Conservation (phyloP, 2,113 vertebrate genomes). For the Euleptes europaea region DNA sequence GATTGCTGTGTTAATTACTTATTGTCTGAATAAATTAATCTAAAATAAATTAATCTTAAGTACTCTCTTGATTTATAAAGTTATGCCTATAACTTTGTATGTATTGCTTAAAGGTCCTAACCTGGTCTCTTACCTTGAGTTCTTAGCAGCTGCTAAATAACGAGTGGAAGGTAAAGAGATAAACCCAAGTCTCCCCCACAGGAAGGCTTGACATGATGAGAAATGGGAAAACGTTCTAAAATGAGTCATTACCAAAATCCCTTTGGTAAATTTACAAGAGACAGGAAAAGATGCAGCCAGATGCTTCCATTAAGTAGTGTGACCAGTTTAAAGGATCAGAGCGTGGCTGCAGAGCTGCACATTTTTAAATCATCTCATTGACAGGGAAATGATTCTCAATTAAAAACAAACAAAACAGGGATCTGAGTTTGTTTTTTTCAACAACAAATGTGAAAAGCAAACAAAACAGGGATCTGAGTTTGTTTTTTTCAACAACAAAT, state of each 20-base stretch:
- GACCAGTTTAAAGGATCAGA: slow-evolving; percentile 37
- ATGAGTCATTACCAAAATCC: slow-evolving; percentile 54
- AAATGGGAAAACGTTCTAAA: slow-evolving; percentile 56
- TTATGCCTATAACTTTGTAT: slow-evolving; percentile 16
- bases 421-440: slow-evolving; percentile 1
- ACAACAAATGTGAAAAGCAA: background rate
- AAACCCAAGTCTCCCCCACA: slow-evolving; percentile 35
- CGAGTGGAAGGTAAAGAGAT: slow-evolving; percentile 35
- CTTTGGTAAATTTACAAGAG: background rate
- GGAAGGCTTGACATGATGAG: slow-evolving; percentile 50
- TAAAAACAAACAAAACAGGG: background rate
- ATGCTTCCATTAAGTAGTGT: slow-evolving; percentile 31
- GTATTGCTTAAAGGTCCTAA: slow-evolving; percentile 27
- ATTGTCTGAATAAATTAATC: background rate
- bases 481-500: slow-evolving; percentile 9
- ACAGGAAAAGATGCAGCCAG: slow-evolving; percentile 32
- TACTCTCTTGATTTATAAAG: background rate
- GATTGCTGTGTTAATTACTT: no score
- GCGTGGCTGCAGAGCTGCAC: slow-evolving; percentile 3
- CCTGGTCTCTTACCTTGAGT: slow-evolving; percentile 35
- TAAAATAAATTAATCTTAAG: background rate
- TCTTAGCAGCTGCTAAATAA: slow-evolving; percentile 42
- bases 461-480: background rate
- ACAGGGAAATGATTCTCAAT: background rate
- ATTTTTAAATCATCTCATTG: background rate